Evolutionary conservation across 2,113 vertebrate species (phyloP).

Genomic region (Suncus etruscus): DNA sequence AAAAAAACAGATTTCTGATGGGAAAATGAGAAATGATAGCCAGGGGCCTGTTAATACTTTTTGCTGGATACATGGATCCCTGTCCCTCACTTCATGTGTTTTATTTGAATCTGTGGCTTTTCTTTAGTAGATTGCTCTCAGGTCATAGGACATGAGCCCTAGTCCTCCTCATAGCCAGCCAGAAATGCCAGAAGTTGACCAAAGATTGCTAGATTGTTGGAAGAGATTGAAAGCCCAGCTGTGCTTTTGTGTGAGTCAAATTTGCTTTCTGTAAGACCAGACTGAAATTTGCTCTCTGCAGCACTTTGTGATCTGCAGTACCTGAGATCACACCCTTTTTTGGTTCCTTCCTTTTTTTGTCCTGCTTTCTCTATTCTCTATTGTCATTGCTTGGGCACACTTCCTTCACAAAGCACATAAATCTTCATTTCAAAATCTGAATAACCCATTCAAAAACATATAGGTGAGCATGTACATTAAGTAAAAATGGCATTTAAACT

Average conservation of each 20-base stretch:
- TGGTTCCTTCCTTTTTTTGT: not conserved
- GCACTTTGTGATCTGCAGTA: not conserved
- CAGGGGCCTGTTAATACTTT: not conserved
- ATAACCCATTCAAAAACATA: not conserved
- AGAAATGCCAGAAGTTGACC: not conserved
- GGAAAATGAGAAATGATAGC: not conserved
- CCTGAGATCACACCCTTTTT: not conserved
- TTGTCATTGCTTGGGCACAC: conserved; percentile 7
- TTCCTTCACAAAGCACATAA: not conserved
- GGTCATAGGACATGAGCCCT: not conserved
- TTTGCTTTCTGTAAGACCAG: not conserved
- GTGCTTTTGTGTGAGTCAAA: not conserved
- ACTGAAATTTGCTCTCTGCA: not conserved
- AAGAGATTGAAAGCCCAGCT: not conserved
- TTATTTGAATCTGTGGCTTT: not conserved
- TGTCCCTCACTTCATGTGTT: not conserved
- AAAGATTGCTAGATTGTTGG: not conserved
- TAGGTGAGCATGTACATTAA: not conserved
- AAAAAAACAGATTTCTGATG: not conserved
- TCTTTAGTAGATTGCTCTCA: not conserved
- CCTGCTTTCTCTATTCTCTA: not conserved
- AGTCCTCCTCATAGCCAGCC: not conserved
- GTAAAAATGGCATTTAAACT: not conserved
- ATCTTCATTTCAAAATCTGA: not conserved
- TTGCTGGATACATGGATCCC: not conserved